Base-by-base conservation (phyloP, 2,888 invertebrate genomes). In the Galerucella nymphaeae region DNA sequence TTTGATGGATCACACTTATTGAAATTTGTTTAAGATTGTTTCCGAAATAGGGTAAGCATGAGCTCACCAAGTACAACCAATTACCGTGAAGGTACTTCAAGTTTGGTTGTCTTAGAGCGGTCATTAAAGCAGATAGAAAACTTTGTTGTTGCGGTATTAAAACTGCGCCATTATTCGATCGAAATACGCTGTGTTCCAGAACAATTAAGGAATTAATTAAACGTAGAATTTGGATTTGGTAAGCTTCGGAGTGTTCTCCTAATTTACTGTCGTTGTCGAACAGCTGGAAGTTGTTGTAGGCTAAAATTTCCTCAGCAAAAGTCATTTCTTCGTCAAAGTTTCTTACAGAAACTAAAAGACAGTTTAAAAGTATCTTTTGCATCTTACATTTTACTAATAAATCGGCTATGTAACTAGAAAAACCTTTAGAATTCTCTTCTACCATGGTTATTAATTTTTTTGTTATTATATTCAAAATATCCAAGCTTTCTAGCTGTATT, bases 291-390 rank as follows among this genome's bases (percentile, higher is more conserved):
- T 93, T 92, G 82, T 94, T 95, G 82, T 93, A 94, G 23, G 89
- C 86, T 23, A 94, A 88, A 66, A 94, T 92, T 81, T 93, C 92
- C 83, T 94, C 94, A 0, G 94, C 93, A 79, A 94, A 91, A 9
- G 92, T 91, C 77, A 88, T 87, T 55, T 87, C 87, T 42, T 88
- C 88, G 74, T 89, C 89, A 85, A 89, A 89, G 78, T 89, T 90
- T 80, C 92, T 88, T 2, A 95, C 93, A 18, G 93, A 93, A 3
- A 95, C 93, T 65, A 95, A 89, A 20, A 95, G 87, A 83, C 94
- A 94, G 84, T 95, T 95, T 64, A 96, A 88, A 62, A 94, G 89
- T 30, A 94, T 92, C 84, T 95, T 95, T 85, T 96, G 96, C 63
- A 96, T 89, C 86, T 95, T 95, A 82, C 94, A 94, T 76, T 93